Evolutionary conservation across 2,888 invertebrate species (phyloP).

Genomic region (Agonopterix alstromeriana): DNA sequence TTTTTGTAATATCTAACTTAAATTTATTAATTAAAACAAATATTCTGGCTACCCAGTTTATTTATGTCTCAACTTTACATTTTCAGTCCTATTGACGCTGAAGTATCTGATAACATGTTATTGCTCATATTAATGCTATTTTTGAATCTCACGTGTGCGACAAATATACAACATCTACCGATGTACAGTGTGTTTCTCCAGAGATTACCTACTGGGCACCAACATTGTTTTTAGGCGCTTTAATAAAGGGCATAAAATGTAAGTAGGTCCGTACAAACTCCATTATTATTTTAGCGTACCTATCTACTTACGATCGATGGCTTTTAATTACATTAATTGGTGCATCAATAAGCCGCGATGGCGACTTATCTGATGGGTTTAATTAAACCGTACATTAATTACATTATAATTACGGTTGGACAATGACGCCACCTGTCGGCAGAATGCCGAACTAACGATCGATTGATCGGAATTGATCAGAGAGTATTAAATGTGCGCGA

Average conservation of each 20-base stretch:
- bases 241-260: conserved; percentile 1
- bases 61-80: no score
- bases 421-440: conserved; percentile 62
- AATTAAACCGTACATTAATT: conserved; percentile 67
- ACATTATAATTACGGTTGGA: conserved; percentile 63
- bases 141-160: no score
- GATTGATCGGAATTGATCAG: conserved; percentile 17
- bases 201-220: no score
- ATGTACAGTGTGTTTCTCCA: no score
- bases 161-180: no score
- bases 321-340: conserved; percentile 60
- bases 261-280: conserved; percentile 11
- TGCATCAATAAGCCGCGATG: conserved; percentile 50
- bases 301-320: conserved; percentile 18
- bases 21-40: no score
- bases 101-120: no score
- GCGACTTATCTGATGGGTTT: conserved; percentile 57
- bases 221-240: conserved; percentile 3
- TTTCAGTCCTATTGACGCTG: no score
- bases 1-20: no score
- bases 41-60: no score
- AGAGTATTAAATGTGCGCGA: background rate
- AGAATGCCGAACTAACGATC: conserved; percentile 55
- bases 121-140: no score
- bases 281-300: conserved; percentile 24